Conservation (phyloP, 2,888 invertebrate genomes). For the Aphidius colemani region DNA sequence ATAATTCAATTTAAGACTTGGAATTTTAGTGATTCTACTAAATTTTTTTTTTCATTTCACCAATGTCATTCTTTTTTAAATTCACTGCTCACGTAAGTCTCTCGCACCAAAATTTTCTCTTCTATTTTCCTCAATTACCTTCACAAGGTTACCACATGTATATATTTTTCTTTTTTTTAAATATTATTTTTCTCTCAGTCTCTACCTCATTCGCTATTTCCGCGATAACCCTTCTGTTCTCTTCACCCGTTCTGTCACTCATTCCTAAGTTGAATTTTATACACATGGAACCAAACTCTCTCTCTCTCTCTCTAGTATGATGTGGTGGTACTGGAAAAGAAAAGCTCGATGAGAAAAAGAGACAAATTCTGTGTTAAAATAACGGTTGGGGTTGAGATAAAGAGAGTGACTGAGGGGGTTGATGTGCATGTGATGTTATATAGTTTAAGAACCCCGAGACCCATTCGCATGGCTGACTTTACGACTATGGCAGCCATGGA, state of each 20-base stretch:
- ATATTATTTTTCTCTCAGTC: too few relatives aligned
- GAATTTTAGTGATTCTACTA: too few relatives aligned
- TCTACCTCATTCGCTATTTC: slow-evolving; percentile 20
- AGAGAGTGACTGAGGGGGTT: slow-evolving; percentile 22
- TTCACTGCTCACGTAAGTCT: slow-evolving; percentile 11
- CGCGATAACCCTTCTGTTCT: slow-evolving; percentile 24
- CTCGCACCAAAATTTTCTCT: slow-evolving; percentile 5
- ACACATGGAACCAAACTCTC: slow-evolving; percentile 35
- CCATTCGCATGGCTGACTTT: slow-evolving; percentile 56
- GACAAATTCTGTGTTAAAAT: slow-evolving; percentile 1
- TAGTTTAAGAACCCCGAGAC: slow-evolving; percentile 40
- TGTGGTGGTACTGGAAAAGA: slow-evolving; percentile 25
- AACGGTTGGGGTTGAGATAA: slow-evolving; percentile 15
- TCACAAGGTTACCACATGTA: not conserved
- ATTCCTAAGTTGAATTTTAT: slow-evolving; percentile 25
- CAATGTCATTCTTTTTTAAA: slow-evolving; percentile 10
- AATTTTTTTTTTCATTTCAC: not conserved
- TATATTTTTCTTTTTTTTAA: too few relatives aligned
- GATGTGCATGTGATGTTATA: slow-evolving; percentile 25
- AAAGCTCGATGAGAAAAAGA: slow-evolving; percentile 13
- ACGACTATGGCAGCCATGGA: slow-evolving; percentile 51
- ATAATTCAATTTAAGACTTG: too few relatives aligned
- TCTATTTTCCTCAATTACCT: not conserved
- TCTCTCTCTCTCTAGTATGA: slow-evolving; percentile 34
- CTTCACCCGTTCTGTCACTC: slow-evolving; percentile 16